Evolutionary conservation across 2,797 vertebrate genomes (phyloP).

Genomic region (Tapirus indicus): DNA sequence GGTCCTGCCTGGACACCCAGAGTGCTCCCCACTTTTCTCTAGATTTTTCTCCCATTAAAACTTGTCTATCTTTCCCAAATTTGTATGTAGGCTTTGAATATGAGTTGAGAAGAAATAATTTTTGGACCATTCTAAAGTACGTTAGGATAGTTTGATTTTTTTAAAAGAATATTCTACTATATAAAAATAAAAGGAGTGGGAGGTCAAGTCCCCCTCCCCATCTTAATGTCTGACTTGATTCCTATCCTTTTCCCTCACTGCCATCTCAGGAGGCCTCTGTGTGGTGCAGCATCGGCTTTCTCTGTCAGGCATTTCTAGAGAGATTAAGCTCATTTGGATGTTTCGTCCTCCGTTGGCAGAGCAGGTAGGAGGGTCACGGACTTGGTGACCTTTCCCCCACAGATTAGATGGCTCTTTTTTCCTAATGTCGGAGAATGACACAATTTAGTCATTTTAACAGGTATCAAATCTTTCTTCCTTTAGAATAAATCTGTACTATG

Average conservation of each 20-base stretch:
- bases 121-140: neutral
- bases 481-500: constrained; percentile 74
- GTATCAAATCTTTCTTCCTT: constrained; percentile 73
- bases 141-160: neutral
- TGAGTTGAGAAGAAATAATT: neutral
- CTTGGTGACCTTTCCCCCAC: neutral
- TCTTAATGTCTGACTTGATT: neutral
- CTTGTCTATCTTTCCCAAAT: neutral
- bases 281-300: neutral
- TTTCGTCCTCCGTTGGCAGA: neutral
- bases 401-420: neutral
- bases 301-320: neutral
- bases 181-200: neutral
- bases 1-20: no score
- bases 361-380: neutral
- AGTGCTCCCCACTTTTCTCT: rapidly evolving
- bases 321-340: neutral
- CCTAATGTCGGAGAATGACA: constrained; percentile 33
- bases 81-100: neutral
- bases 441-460: constrained; percentile 56
- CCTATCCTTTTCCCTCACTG: neutral
- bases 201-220: neutral
- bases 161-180: neutral
- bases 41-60: neutral
- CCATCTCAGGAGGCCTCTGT: neutral